Percentiles rank a stretch among this genome's conserved stretches.
phyloP scores from a whole-genome alignment of 35 echinoderm and acorn worm species.

The Ophioderma brevispina region DNA sequence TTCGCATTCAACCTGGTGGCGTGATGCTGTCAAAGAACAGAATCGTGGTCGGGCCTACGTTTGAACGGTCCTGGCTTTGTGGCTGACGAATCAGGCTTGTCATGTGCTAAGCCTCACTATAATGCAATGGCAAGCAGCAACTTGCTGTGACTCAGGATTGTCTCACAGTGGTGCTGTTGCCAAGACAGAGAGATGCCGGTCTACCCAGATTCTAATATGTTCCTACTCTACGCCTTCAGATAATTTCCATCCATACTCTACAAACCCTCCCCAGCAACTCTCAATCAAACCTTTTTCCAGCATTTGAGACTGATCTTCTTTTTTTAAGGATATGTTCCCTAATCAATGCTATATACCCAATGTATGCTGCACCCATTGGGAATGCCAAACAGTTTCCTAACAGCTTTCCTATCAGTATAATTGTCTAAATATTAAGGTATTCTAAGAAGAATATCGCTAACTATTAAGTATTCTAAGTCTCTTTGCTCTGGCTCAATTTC shows the following conservation, averaged over 20 bases:
- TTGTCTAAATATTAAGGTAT: too few species aligned
- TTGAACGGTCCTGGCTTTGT: not conserved
- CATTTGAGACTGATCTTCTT: too few species aligned
- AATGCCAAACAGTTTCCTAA: too few species aligned
- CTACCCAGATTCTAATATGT: not conserved
- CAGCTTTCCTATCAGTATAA: too few species aligned
- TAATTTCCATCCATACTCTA: not conserved
- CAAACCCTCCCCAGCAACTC: not conserved
- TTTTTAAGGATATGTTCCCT: too few species aligned
- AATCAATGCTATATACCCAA: too few species aligned
- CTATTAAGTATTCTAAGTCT: too few species aligned
- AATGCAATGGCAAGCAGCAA: not conserved
- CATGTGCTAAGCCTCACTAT: not conserved
- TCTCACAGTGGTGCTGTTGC: not conserved
- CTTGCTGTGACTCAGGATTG: not conserved
- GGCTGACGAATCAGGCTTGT: not conserved
- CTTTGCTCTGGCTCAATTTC: too few species aligned
- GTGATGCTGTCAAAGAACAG: conserved; percentile 1
- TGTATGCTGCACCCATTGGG: too few species aligned
- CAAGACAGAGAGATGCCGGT: not conserved
- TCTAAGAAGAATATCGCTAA: too few species aligned
- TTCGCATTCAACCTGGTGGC: not conserved
- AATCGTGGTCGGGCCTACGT: not conserved
- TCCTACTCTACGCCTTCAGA: not conserved
- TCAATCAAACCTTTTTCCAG: too few species aligned